A percentile compares a stretch with the other conserved stretches of the same genome.
These are phyloP conservation scores for Orestias chungarensis DNA, from an alignment of 2,797 vertebrate genomes.

Conservation along the genomic window DNA sequence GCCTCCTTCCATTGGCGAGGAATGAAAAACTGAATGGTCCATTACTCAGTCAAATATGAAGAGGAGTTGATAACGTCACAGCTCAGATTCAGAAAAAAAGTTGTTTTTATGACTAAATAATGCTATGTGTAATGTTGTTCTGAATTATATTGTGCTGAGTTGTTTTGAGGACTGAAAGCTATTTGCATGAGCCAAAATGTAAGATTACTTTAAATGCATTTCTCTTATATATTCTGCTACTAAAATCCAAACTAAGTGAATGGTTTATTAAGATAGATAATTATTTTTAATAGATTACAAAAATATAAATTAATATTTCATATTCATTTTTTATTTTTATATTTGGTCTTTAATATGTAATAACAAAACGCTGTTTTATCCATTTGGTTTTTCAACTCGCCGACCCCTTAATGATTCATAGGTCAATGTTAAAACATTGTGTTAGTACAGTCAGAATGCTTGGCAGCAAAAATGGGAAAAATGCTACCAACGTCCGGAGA, in stretches of 20 bases:
- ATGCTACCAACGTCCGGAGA: background rate
- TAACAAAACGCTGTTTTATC: background rate
- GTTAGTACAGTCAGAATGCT: background rate
- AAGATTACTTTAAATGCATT: conserved; percentile 6
- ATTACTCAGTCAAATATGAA: conserved; percentile 69
- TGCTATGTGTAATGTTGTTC: conserved; percentile 24
- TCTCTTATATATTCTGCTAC: background rate
- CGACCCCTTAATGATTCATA: no score
- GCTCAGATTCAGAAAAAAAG: conserved; percentile 44
- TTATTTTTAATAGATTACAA: background rate
- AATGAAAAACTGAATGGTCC: conserved; percentile 58
- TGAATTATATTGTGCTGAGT: conserved; percentile 14
- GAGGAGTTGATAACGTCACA: conserved; percentile 57
- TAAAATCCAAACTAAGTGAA: background rate
- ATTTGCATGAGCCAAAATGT: conserved; percentile 32
- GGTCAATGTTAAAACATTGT: no score
- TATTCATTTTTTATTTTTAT: no score
- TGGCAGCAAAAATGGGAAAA: background rate
- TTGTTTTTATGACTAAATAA: conserved; percentile 57
- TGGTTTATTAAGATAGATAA: background rate
- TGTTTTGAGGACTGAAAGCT: conserved; percentile 24
- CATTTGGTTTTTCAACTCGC: no score
- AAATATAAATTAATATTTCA: no score
- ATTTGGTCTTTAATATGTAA: no score
- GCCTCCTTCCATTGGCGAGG: conserved; percentile 4